Percentiles rank a stretch among this genome's conserved stretches.
Evolutionary conservation across 2,888 invertebrate species (phyloP).

Genomic region (Drosophila helvetica): DNA sequence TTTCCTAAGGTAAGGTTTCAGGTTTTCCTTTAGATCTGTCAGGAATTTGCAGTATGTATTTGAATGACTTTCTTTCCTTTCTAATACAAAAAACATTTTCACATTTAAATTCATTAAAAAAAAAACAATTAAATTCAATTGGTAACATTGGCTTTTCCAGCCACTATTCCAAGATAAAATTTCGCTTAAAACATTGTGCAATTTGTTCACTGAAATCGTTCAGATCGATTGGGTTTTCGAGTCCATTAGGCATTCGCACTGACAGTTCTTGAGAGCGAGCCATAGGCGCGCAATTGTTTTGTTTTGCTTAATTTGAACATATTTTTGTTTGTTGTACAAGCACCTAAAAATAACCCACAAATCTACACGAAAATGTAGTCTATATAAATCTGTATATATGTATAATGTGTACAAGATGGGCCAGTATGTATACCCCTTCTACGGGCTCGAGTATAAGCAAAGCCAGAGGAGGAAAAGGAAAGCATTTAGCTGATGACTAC

Average conservation of each 20-base stretch:
- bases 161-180: background rate
- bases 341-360: constrained; percentile 64
- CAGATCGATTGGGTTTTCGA: constrained; percentile 23
- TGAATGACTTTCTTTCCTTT: no score
- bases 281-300: constrained; percentile 28
- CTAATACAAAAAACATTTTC: background rate
- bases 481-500: constrained; percentile 74
- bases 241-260: constrained; percentile 26
- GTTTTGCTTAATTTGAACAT: constrained; percentile 36
- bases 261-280: constrained; percentile 32
- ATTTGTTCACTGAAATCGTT: constrained; percentile 8
- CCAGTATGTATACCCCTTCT: constrained; percentile 3
- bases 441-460: background rate
- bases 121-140: background rate
- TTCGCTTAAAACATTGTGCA: background rate
- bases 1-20: no score
- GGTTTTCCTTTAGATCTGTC: no score
- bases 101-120: background rate
- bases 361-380: constrained; percentile 66
- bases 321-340: constrained; percentile 54
- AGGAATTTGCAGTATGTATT: no score
- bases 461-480: constrained; percentile 20
- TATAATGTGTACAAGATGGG: constrained; percentile 18
- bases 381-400: constrained; percentile 35
- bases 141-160: background rate